Conservation (phyloP, 2,888 invertebrate species). For the Phengaris alcon region DNA sequence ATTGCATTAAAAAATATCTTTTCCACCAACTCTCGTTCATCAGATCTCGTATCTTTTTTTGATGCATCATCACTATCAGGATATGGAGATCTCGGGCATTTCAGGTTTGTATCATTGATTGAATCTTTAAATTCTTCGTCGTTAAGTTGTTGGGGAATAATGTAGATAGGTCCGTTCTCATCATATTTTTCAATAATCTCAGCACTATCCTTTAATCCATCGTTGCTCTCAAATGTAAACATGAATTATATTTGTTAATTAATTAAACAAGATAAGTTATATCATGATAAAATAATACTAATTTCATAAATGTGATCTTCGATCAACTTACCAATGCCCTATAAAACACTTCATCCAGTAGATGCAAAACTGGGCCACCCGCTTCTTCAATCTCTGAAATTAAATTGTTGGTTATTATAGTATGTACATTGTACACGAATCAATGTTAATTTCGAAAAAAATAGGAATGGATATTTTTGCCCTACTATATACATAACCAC, state of each 20-base stretch:
- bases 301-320: background rate
- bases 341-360: slow-evolving; percentile 57
- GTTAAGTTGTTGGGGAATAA: background rate
- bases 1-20: background rate
- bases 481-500: background rate
- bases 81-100: background rate
- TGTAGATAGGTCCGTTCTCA: background rate
- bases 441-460: no score
- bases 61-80: background rate
- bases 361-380: slow-evolving; percentile 62
- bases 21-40: background rate
- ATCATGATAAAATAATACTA: background rate
- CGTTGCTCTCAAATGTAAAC: background rate
- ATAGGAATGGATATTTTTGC: background rate
- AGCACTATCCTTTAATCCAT: background rate
- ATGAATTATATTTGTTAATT: background rate
- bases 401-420: slow-evolving; percentile 29
- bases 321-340: slow-evolving; percentile 51
- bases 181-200: background rate
- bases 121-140: background rate
- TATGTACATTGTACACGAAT: no score
- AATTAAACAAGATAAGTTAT: background rate
- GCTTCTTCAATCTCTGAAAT: slow-evolving; percentile 63
- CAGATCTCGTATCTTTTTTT: background rate
- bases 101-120: background rate